These are phyloP conservation scores for Oppia nitens DNA, from an alignment of 1,140 invertebrate genomes.

Conservation along the genomic window DNA sequence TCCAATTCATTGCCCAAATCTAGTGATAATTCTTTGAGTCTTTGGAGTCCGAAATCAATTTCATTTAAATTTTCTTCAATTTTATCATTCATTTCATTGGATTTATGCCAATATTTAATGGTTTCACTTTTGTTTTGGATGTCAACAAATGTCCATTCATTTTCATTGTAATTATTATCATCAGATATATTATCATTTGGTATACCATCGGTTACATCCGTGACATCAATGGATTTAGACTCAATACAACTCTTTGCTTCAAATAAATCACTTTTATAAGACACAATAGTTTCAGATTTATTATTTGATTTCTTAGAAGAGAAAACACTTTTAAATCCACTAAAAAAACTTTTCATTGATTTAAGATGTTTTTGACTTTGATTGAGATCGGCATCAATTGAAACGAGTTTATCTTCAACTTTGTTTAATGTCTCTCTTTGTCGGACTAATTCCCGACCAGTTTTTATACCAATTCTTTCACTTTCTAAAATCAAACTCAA, in stretches of 20 bases:
- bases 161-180: neutral
- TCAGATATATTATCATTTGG: neutral
- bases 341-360: conserved; percentile 82
- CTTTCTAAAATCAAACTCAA: conserved; percentile 65
- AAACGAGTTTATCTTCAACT: conserved; percentile 68
- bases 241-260: neutral
- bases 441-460: conserved; percentile 66
- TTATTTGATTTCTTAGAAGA: neutral
- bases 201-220: neutral
- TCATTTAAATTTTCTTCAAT: conserved; percentile 19
- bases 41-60: conserved; percentile 25
- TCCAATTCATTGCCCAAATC: conserved; percentile 28
- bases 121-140: too few species aligned
- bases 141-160: too few species aligned
- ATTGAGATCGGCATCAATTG: conserved; percentile 69
- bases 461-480: conserved; percentile 67
- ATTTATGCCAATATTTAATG: neutral
- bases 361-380: conserved; percentile 85
- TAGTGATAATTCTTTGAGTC: conserved; percentile 25
- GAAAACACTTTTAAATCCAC: conserved; percentile 71
- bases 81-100: neutral
- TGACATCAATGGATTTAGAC: neutral
- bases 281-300: neutral
- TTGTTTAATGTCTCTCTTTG: conserved; percentile 79
- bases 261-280: neutral